Conservation (phyloP, 2,797 vertebrate species). For the Aulostomus chinensis region DNA sequence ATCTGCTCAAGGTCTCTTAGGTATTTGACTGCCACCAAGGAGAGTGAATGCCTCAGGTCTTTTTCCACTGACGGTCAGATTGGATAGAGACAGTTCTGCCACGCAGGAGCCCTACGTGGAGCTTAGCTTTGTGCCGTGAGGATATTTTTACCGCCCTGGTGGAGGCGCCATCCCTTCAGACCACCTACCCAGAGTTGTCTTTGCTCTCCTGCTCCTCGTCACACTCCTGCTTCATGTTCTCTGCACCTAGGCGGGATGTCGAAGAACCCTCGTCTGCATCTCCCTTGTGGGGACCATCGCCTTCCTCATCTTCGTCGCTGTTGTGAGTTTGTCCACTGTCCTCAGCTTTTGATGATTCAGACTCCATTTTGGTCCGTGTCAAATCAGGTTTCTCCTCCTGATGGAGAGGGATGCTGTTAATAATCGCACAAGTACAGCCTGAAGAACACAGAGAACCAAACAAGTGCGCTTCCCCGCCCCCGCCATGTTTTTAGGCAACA, state of each 20-base stretch:
- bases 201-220: conserved; percentile 73
- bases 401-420: conserved; percentile 12
- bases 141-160: conserved; percentile 18
- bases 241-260: conserved; percentile 40
- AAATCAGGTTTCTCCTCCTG: conserved; percentile 74
- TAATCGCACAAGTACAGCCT: background rate
- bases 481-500: too few relatives aligned
- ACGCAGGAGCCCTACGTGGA: conserved; percentile 20
- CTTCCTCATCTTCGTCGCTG: conserved; percentile 37
- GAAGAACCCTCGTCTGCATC: conserved; percentile 68
- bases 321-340: conserved; percentile 27
- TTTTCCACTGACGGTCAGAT: conserved; percentile 16
- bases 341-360: conserved; percentile 37
- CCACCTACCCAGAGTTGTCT: conserved; percentile 82
- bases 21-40: conserved; percentile 33
- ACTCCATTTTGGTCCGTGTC: conserved; percentile 54
- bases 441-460: background rate
- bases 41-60: conserved; percentile 21
- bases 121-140: conserved; percentile 32
- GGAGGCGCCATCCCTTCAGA: conserved; percentile 32
- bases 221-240: conserved; percentile 59
- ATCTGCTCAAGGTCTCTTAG: conserved; percentile 36
- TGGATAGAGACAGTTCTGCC: conserved; percentile 11
- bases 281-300: conserved; percentile 43
- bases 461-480: too few relatives aligned